These are phyloP conservation scores for Sebastes taczanowskii DNA, from an alignment of 2,797 vertebrate genomes.

Conservation along the genomic window DNA sequence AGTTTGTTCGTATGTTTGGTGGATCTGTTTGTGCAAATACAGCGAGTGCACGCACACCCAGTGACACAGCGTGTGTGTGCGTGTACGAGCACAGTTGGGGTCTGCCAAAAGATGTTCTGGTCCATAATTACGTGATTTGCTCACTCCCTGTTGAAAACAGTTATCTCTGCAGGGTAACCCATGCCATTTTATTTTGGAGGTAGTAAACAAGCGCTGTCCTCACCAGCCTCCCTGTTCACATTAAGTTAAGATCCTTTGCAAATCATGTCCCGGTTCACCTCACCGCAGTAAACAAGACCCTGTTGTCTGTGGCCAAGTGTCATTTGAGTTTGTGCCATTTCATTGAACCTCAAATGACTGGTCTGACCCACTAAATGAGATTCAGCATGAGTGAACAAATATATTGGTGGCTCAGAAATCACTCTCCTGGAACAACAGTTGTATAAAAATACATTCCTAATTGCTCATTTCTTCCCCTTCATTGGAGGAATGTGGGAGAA, in stretches of 20 bases:
- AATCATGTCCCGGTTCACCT: constrained; percentile 7
- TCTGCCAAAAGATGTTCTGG: constrained; percentile 1
- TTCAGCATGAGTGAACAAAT: constrained; percentile 4
- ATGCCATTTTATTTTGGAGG: constrained; percentile 18
- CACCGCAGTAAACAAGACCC: constrained; percentile 7
- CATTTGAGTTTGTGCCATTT: constrained; percentile 5
- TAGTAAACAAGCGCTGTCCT: constrained; percentile 29
- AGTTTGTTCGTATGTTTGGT: constrained; percentile 20
- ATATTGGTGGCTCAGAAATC: background rate
- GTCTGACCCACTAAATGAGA: background rate
- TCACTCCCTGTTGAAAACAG: constrained; percentile 1
- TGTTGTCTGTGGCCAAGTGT: constrained; percentile 4
- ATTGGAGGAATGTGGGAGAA: background rate
- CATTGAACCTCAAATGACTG: background rate
- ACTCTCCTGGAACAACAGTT: background rate
- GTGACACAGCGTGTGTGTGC: background rate
- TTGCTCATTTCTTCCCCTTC: background rate
- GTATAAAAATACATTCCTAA: background rate
- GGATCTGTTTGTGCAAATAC: constrained; percentile 21
- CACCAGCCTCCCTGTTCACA: background rate
- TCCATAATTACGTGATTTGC: constrained; percentile 23
- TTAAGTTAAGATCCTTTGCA: constrained; percentile 5
- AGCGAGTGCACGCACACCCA: background rate
- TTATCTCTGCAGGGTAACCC: constrained; percentile 25
- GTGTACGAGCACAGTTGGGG: background rate